phyloP scores from a whole-genome alignment of 2,113 vertebrate genomes.

The Petrocephalus zakoni region DNA sequence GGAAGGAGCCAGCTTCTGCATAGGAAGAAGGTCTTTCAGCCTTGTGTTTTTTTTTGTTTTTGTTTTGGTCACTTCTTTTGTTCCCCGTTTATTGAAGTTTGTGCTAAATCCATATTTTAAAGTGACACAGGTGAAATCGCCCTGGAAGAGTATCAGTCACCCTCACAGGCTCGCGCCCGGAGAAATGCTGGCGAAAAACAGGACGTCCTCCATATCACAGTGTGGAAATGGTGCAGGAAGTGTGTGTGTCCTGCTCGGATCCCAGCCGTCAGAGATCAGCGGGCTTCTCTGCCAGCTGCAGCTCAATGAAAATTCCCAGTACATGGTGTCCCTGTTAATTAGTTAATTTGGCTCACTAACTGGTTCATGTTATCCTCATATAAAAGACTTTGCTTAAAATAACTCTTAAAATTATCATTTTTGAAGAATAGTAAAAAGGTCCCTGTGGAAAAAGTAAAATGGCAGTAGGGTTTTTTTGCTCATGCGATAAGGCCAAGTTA shows the following conservation, averaged over 20 bases:
- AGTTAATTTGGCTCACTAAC: not conserved
- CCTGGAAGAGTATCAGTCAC: not conserved
- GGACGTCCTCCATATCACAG: slow-evolving; percentile 24
- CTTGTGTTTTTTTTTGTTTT: not conserved
- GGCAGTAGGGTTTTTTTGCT: not conserved
- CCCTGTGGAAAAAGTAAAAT: not conserved
- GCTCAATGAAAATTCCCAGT: slow-evolving; percentile 8
- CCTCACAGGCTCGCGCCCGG: not conserved
- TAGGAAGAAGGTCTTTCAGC: not conserved
- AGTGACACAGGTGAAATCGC: not conserved
- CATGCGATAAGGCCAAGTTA: not conserved
- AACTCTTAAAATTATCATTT: not conserved
- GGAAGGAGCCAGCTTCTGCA: not conserved
- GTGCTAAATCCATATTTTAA: not conserved
- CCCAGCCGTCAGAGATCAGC: not conserved
- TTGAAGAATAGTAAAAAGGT: not conserved
- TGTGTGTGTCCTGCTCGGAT: not conserved
- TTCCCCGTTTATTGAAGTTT: not conserved
- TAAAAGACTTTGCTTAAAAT: not conserved
- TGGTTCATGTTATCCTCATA: not conserved
- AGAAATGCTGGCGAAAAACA: not conserved
- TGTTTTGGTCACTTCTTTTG: not conserved
- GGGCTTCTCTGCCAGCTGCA: not conserved
- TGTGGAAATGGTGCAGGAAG: slow-evolving; percentile 21
- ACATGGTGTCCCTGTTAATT: not conserved